Evolutionary conservation across 2,888 invertebrate genomes (phyloP).

Genomic region (Drosophila prolongata): DNA sequence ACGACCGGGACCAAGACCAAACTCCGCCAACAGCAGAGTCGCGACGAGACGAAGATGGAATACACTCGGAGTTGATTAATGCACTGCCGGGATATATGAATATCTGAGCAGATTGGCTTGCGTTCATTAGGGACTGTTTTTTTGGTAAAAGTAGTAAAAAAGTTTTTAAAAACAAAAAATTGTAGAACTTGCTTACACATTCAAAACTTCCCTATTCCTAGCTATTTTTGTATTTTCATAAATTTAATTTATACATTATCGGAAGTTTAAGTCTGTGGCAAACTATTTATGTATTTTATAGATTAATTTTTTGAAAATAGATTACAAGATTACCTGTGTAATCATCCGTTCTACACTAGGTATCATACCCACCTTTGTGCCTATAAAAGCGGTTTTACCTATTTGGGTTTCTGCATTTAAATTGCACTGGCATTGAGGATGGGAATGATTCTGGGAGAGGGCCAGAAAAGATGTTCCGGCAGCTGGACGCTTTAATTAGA

Average conservation of each 20-base stretch:
- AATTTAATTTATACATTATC: too few species aligned
- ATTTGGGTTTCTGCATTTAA: slow-evolving; percentile 45
- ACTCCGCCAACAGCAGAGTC: slow-evolving; percentile 12
- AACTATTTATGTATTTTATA: too few species aligned
- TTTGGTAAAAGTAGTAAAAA: not conserved
- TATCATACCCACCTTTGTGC: not conserved
- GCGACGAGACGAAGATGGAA: slow-evolving; percentile 22
- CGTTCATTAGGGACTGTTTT: not conserved
- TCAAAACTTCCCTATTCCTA: too few species aligned
- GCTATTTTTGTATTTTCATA: too few species aligned
- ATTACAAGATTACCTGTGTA: too few species aligned
- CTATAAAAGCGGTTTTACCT: slow-evolving; percentile 12
- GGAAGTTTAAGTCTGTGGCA: too few species aligned
- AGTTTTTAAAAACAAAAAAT: not conserved
- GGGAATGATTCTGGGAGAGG: not conserved
- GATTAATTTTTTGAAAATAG: too few species aligned
- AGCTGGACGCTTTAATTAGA: slow-evolving; percentile 73
- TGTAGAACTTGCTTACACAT: not conserved
- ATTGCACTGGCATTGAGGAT: slow-evolving; percentile 28
- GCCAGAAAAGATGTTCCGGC: slow-evolving; percentile 53
- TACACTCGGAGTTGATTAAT: slow-evolving; percentile 32
- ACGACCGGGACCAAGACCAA: slow-evolving; percentile 50
- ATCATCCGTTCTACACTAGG: not conserved
- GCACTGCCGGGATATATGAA: slow-evolving; percentile 17
- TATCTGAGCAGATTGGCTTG: slow-evolving; percentile 17